phyloP scores from a whole-genome alignment of 2,113 vertebrate species.

The Sturnus vulgaris region DNA sequence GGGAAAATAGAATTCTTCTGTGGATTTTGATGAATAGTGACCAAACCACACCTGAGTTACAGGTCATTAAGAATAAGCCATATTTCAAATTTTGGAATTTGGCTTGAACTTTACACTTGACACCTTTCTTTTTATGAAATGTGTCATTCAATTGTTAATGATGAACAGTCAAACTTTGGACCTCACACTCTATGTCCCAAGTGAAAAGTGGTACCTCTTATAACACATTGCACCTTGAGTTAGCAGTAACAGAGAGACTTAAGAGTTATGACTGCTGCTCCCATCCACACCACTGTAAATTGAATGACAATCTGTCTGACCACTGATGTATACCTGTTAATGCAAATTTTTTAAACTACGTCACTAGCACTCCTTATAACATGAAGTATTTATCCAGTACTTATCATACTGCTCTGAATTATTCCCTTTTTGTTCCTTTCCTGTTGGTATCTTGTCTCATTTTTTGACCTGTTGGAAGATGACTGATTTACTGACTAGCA shows the following conservation, averaged over 20 bases:
- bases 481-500: background rate
- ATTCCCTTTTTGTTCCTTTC: background rate
- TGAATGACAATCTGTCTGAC: background rate
- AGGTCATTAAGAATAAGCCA: background rate
- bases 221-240: background rate
- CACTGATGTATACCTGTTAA: background rate
- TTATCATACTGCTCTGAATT: background rate
- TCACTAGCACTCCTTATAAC: background rate
- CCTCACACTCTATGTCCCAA: background rate
- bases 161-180: background rate
- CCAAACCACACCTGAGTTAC: constrained; percentile 7
- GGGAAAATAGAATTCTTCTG: background rate
- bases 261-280: background rate
- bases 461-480: background rate
- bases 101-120: background rate
- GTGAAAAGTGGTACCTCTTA: background rate
- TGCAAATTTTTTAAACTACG: background rate
- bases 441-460: background rate
- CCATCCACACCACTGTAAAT: background rate
- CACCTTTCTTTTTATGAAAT: constrained; percentile 31
- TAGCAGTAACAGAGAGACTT: background rate
- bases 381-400: background rate
- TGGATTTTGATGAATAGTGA: constrained; percentile 13
- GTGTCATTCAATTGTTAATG: background rate
- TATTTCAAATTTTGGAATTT: constrained; percentile 44